phyloP scores from a whole-genome alignment of 1,140 invertebrate genomes.

The Nebria ingens region DNA sequence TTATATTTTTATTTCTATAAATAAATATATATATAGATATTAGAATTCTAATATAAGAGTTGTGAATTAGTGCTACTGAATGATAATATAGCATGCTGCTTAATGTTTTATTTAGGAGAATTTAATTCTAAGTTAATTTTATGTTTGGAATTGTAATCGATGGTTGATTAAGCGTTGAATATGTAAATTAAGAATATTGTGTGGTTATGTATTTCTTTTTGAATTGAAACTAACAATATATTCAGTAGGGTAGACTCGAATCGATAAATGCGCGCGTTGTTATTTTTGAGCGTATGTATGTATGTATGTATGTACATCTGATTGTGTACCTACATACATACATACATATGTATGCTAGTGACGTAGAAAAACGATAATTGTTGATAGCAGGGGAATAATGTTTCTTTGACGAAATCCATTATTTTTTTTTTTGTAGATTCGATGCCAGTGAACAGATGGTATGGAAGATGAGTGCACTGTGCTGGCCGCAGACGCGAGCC shows the following conservation, averaged over 20 bases:
- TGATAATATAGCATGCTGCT: too few relatives aligned
- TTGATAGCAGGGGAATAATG: neutral
- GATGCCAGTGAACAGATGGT: constrained; percentile 29
- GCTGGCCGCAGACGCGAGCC: constrained; percentile 22
- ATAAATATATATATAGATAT: too few relatives aligned
- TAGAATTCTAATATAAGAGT: too few relatives aligned
- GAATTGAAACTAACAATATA: neutral
- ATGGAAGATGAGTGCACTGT: constrained; percentile 30
- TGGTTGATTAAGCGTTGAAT: too few relatives aligned
- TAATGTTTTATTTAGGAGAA: too few relatives aligned
- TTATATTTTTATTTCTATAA: neutral
- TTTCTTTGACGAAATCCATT: neutral
- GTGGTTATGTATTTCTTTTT: neutral
- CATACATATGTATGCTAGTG: too few relatives aligned
- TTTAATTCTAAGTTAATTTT: too few relatives aligned
- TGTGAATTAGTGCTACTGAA: too few relatives aligned
- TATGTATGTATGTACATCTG: neutral
- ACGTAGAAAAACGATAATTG: too few relatives aligned
- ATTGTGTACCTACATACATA: too few relatives aligned
- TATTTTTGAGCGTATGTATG: neutral
- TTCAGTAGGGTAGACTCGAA: neutral
- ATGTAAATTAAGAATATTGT: neutral
- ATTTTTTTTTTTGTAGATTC: constrained; percentile 28
- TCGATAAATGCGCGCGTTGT: neutral
- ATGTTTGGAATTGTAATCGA: too few relatives aligned